Conservation (phyloP, 2,797 vertebrate species). For the Eremophila alpestris region DNA sequence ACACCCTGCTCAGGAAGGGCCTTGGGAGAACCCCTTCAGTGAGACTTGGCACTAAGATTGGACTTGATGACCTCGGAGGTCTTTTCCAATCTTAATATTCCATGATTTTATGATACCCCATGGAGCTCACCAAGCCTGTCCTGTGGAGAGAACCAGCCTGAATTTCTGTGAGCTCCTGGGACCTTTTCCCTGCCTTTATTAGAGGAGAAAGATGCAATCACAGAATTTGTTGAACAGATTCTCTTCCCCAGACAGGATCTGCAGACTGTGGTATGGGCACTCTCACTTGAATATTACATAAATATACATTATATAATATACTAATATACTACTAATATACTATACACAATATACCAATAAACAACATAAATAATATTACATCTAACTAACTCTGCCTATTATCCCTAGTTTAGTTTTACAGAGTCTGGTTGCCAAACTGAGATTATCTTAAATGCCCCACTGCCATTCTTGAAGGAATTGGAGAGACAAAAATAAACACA, state of each 20-base stretch:
- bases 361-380: background rate
- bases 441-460: background rate
- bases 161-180: background rate
- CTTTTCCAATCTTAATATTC: background rate
- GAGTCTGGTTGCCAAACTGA: background rate
- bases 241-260: background rate
- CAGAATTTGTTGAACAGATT: background rate
- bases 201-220: background rate
- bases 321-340: too few relatives aligned
- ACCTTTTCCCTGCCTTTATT: background rate
- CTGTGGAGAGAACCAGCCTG: background rate
- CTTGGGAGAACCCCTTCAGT: background rate
- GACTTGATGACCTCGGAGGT: background rate
- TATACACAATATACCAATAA: too few relatives aligned
- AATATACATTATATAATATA: too few relatives aligned
- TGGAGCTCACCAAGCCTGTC: background rate
- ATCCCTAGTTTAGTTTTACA: background rate
- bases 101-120: rapidly evolving
- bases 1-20: background rate
- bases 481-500: background rate
- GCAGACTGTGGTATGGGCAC: background rate
- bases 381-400: background rate
- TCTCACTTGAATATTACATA: background rate
- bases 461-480: background rate
- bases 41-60: background rate